Evolutionary conservation across 2,113 vertebrate species (phyloP), one percentile per base, ranked within the genome.

Genomic region (Hipposideros armiger): DNA sequence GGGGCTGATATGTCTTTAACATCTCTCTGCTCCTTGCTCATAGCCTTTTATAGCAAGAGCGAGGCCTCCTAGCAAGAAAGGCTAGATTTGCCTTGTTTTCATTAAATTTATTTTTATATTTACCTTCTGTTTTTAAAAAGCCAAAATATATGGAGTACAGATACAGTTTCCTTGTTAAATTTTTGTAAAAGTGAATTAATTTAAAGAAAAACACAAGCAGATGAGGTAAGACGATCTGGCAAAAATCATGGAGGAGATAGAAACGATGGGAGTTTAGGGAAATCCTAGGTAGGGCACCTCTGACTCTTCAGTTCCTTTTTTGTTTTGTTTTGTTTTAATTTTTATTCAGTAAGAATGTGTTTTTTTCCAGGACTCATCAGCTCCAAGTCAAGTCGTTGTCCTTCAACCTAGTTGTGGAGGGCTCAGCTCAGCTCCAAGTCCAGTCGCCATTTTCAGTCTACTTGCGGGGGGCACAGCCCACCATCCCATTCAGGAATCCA

Each of bases 51-150:
- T 32, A 87, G 54, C 42, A 87, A 88, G 74, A 90, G 45, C 72
- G 45, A 69, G 42, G 47, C n/a, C 15, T 90, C 40, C 47, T 87
- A 62, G 81, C 50, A 77, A 60, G 36, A 28, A 62, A 42, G 58
- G 69, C n/a, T 86, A 91, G 54, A 93, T 72, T 0, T 54, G 73
- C 78, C 77, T 93, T 45, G 11, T 93, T 95, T 90, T 76, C 81
- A 69, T 76, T 60, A 72, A 74, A 72, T 77, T 95, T 82, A 62
- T 87, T 94, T 91, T 95, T 85, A 58, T 85, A 86, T 84, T 93
- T 96, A 92, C 93, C 62, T 89, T 90, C 96, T 94, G 70, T 45
- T 92, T 96, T 95, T 54, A 17, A 66, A 92, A 97, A 92, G 45
- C 42, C 58, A 84, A 76, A 80, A 81, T 90, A 85, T 88, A 92